These are phyloP conservation scores for Protaetia brevitarsis DNA, from an alignment of 1,140 invertebrate genomes.

Conservation along the genomic window DNA sequence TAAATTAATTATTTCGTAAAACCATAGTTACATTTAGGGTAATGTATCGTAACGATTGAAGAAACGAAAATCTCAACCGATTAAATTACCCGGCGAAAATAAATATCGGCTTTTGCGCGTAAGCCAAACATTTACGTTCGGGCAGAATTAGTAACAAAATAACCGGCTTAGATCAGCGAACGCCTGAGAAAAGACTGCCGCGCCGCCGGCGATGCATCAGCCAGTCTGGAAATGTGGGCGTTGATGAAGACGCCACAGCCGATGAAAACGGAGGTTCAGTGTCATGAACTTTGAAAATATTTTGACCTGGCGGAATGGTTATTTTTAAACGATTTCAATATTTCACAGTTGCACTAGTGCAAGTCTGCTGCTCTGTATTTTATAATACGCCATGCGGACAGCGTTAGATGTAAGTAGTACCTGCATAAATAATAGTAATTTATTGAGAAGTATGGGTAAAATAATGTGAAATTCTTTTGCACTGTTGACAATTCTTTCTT, in stretches of 20 bases:
- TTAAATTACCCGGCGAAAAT: too few species aligned
- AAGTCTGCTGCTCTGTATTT: not conserved
- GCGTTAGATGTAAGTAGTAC: too few species aligned
- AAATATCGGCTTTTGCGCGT: too few species aligned
- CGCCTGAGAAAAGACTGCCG: not conserved
- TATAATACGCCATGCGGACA: not conserved
- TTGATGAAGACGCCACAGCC: not conserved
- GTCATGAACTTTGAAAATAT: conserved; percentile 15
- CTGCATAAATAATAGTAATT: too few species aligned
- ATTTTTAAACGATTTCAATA: conserved; percentile 16
- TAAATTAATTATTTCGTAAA: too few species aligned
- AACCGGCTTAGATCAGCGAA: not conserved
- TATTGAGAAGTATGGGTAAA: too few species aligned
- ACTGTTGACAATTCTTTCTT: too few species aligned
- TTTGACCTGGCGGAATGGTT: conserved; percentile 1
- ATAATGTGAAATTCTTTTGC: too few species aligned
- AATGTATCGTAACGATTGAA: too few species aligned
- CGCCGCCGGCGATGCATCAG: conserved; percentile 2
- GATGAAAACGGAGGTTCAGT: conserved; percentile 1
- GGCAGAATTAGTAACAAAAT: not conserved
- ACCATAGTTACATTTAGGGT: too few species aligned
- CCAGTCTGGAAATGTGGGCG: not conserved
- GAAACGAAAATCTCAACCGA: too few species aligned
- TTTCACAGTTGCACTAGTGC: not conserved
- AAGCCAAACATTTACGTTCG: too few species aligned